phyloP scores from a whole-genome alignment of 2,888 invertebrate genomes.

The Drosophila kambysellisi region DNA sequence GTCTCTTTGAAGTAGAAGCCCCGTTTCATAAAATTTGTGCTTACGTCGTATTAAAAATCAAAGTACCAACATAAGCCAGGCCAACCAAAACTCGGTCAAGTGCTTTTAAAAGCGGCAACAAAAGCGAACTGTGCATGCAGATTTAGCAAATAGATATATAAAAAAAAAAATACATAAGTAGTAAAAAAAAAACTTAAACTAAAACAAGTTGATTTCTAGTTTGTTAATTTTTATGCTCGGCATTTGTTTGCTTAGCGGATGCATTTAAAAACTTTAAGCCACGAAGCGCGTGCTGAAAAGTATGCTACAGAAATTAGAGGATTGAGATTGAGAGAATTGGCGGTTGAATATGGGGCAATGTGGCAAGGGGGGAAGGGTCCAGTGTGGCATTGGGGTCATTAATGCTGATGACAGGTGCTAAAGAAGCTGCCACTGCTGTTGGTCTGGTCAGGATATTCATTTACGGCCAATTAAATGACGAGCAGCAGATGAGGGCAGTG shows the following conservation, averaged over 20 bases:
- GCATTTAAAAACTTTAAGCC: slow-evolving; percentile 41
- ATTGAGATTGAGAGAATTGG: background rate
- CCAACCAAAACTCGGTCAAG: slow-evolving; percentile 55
- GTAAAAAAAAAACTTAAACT: slow-evolving; percentile 27
- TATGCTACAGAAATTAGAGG: slow-evolving; percentile 50
- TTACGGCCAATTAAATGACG: slow-evolving; percentile 61
- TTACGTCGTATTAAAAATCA: slow-evolving; percentile 39
- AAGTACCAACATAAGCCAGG: slow-evolving; percentile 27
- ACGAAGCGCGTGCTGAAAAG: slow-evolving; percentile 33
- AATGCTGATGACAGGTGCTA: slow-evolving; percentile 52
- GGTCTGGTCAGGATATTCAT: slow-evolving; percentile 51
- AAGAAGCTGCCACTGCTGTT: slow-evolving; percentile 17
- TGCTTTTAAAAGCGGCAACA: slow-evolving; percentile 25
- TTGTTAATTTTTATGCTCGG: slow-evolving; percentile 46
- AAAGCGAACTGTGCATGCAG: slow-evolving; percentile 14
- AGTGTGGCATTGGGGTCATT: slow-evolving; percentile 9
- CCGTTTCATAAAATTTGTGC: background rate
- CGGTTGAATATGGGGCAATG: slow-evolving; percentile 5
- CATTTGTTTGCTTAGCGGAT: slow-evolving; percentile 19
- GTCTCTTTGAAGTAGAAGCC: background rate
- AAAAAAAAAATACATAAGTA: slow-evolving; percentile 18
- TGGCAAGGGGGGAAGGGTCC: background rate
- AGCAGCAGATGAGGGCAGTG: background rate
- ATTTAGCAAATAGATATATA: slow-evolving; percentile 1
- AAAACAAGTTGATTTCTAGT: slow-evolving; percentile 39